Base-by-base conservation (phyloP, 2,888 invertebrate genomes). In the Caenorhabditis sp. region DNA sequence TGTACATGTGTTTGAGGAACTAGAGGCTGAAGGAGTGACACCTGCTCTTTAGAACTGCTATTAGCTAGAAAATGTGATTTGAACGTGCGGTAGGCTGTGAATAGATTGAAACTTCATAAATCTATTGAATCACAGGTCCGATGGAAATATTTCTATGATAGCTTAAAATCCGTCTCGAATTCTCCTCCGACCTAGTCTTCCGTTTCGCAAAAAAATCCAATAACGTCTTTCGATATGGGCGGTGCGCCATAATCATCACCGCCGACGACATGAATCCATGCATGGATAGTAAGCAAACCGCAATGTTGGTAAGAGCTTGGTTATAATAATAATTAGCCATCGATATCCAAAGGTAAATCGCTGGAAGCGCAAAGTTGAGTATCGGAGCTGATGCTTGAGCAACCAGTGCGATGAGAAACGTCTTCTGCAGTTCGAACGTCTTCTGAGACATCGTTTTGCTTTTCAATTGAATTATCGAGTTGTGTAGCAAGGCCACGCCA, bases 401-500 rank as follows among this genome's bases (percentile, higher is more conserved):
- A 0, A 22, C 38, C 0, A 74, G 54, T 7, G 63, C 73, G 10
- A 74, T 54, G 19, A 74, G 24, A 41, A 63, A 74, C 24, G 26
- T n/a, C 26, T 38, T 51, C n/a, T 74, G 61, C 16, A 74, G 38
- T 38, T 63, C n/a, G 28, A 61, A 61, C 2, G 73, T 74, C 41
- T 54, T 63, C 19, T 12, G 51, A 2, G 73, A 74, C n/a, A 54
- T 41, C 22, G 10, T 19, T 5, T n/a, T 26, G 7, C 16, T 16
- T 19, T 14, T 63, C 24, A 61, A 14, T 19, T 74, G 63, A 8
- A 26, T 38, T 0, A 63, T 8, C 6, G 41, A 10, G 12, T 44
- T 63, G 38, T 38, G 26, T 8, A 63, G 2, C 0, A 63, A 16
- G 12, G 16, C 3, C 7, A 38, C 8, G 6, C 10, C n/a, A n/a